Percentiles rank a stretch among this genome's conserved stretches.
These are phyloP conservation scores for Sphaerophoria rueppellii DNA, from an alignment of 2,888 invertebrate species.

Conservation along the genomic window DNA sequence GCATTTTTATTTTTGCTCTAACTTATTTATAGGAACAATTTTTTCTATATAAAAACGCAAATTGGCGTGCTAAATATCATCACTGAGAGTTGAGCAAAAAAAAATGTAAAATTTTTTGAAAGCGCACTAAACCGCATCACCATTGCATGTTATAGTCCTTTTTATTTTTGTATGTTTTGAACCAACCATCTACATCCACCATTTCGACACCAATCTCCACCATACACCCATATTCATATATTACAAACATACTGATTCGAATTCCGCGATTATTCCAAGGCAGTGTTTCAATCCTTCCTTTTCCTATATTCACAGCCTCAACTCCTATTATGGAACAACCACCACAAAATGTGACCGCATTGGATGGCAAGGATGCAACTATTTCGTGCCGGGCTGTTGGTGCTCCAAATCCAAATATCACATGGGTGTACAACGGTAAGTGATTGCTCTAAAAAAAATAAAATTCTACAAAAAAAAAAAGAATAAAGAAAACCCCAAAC, in stretches of 20 bases:
- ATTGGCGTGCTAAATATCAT: slow-evolving; percentile 68
- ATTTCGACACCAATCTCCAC: slow-evolving; percentile 43
- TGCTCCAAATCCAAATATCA: slow-evolving; percentile 94
- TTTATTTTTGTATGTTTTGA: slow-evolving; percentile 1
- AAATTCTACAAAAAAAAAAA: slow-evolving; percentile 21
- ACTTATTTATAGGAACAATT: slow-evolving; percentile 41
- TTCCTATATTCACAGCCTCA: slow-evolving; percentile 86
- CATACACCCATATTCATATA: slow-evolving; percentile 18
- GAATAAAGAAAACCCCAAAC: slow-evolving; percentile 10
- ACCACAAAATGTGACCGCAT: slow-evolving; percentile 93
- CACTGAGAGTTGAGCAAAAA: slow-evolving; percentile 25
- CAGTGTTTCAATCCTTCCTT: slow-evolving; percentile 76
- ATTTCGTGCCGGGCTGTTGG: slow-evolving; percentile 94
- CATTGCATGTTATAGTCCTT: slow-evolving; percentile 54
- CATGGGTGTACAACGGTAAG: slow-evolving; percentile 96
- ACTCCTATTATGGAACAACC: slow-evolving; percentile 92
- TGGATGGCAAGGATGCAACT: slow-evolving; percentile 96
- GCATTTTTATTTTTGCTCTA: slow-evolving; percentile 37
- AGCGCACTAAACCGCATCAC: slow-evolving; percentile 61
- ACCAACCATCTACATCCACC: slow-evolving; percentile 43
- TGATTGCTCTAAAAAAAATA: slow-evolving; percentile 49
- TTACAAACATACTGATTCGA: slow-evolving; percentile 23
- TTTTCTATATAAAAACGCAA: slow-evolving; percentile 24
- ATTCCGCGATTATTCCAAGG: slow-evolving; percentile 43
- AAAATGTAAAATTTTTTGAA: slow-evolving; percentile 27